Evolutionary conservation across 2,888 invertebrate species (phyloP), one percentile per base, ranked within the genome.

Genomic region (Dicyrtomina minuta): DNA sequence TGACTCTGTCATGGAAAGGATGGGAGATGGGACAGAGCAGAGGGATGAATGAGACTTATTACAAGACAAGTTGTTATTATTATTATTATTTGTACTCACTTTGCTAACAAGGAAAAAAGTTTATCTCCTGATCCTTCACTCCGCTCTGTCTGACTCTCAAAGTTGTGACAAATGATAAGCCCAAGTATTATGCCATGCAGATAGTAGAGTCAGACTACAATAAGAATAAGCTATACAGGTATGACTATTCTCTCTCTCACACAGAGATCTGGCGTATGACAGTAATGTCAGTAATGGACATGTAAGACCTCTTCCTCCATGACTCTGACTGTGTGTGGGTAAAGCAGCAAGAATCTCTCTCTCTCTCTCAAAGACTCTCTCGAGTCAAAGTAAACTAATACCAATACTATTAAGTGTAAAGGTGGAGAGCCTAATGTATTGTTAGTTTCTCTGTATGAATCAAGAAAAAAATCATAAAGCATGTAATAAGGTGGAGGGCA

Each of bases 401-500:
- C n/a, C n/a, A n/a, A n/a, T n/a, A n/a, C n/a, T n/a, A n/a, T n/a
- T n/a, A 15, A 15, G 13, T 8, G 24, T 27, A 26, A 13, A 56
- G 56, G 33, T 56, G 43, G 15, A 56, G 24, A 17, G 56, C 33
- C 15, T 26, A 6, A n/a, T 4, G 20, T 15, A 39, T 58, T 56
- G 56, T n/a, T 56, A 15, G 26, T 56, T 33, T 56, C 56, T 53
- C 53, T 56, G n/a, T 46, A n/a, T 46, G n/a, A 17, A 17, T 43
- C 43, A 12, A n/a, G n/a, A 33, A 33, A 33, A 8, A 55, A 65
- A 43, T 65, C 65, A 65, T 65, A 26, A n/a, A 65, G 55, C 65
- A 55, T 55, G 55, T 65, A 65, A 65, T 65, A 55, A 39, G 43
- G 44, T 55, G 65, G 55, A 55, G 65, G 53, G 49, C 26, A 65